These are phyloP conservation scores for Meda fulgida DNA, from an alignment of 2,797 vertebrate species.

Conservation along the genomic window DNA sequence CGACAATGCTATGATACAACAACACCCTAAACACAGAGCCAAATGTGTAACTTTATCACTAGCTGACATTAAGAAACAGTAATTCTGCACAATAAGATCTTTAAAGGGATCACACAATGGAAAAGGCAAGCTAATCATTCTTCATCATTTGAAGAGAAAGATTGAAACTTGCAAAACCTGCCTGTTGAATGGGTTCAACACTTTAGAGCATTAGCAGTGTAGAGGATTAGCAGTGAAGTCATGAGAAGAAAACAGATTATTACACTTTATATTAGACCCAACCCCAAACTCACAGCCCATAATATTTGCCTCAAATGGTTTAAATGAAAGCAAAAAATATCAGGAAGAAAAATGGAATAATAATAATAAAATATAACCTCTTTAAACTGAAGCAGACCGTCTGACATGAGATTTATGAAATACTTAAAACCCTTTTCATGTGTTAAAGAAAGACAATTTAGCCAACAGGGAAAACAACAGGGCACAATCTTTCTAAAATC, in stretches of 20 bases:
- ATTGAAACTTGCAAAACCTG: not conserved
- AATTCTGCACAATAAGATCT: conserved; percentile 15
- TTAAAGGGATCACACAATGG: not conserved
- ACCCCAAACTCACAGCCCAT: not conserved
- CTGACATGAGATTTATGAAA: conserved; percentile 29
- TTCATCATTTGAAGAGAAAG: not conserved
- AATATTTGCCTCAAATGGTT: not conserved
- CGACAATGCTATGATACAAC: not conserved
- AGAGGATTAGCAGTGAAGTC: not conserved
- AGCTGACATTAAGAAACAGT: conserved; percentile 54
- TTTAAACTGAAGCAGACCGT: not conserved
- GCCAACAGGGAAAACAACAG: conserved; percentile 20
- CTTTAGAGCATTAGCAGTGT: not conserved
- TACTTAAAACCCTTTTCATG: conserved; percentile 10
- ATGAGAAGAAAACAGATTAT: not conserved
- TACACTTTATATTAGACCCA: conserved; percentile 2
- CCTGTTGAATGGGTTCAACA: not conserved
- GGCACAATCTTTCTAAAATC: conserved; percentile 24
- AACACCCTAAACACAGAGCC: conserved; percentile 2
- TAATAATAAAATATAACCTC: conserved; percentile 12
- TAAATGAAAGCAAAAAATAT: not conserved
- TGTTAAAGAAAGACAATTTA: conserved; percentile 14
- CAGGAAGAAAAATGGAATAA: not conserved
- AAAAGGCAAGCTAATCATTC: not conserved
- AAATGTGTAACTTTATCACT: conserved; percentile 41